Evolutionary conservation across 1,140 invertebrate genomes (phyloP), one percentile per base, ranked within the genome.

Genomic region (Zaprionus nigranus): DNA sequence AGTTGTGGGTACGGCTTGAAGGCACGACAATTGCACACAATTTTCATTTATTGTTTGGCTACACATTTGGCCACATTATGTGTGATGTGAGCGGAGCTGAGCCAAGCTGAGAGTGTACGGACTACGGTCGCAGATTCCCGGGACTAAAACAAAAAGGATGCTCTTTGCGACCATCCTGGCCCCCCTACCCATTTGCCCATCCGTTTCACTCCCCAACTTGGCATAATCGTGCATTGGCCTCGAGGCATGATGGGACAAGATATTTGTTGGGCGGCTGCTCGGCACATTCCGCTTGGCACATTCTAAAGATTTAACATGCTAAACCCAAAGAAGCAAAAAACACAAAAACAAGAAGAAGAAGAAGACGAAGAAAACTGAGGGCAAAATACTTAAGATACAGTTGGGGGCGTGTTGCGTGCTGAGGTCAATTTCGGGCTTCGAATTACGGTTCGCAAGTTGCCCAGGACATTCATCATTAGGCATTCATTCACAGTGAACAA

Each of bases 11-110:
- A 53, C 58, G 34, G 38, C 38, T 43, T 67, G 64, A 71, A 77
- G 77, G 68, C 85, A 88, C 82, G 85, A 90, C 85, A 90, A 90
- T 90, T 90, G 85, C 85, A 82, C 86, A 90, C 85, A 90, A 90
- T 90, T 90, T 90, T 90, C 85, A 90, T 90, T 90, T 90, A 90
- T 90, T 90, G 85, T 90, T 90, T 82, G 84, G 86, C 85, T 90
- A 90, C 85, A 90, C 81, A 85, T 90, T 90, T 90, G 82, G 85
- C 67, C 85, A 90, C 81, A 90, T 90, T 90, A 90, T 81, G 85
- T 81, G 85, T 68, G 78, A 80, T 28, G 46, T 51, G 46, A 51
- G 46, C 46, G 22, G 46, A 51, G 64, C 66, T 58, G 30, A 57
- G 28, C 49, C 28, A 51, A 40, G 17, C 49, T 34, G 57, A 56